These are phyloP conservation scores for Enteromius thamalakanensis DNA, from an alignment of 2,797 vertebrate species.

Conservation along the genomic window DNA sequence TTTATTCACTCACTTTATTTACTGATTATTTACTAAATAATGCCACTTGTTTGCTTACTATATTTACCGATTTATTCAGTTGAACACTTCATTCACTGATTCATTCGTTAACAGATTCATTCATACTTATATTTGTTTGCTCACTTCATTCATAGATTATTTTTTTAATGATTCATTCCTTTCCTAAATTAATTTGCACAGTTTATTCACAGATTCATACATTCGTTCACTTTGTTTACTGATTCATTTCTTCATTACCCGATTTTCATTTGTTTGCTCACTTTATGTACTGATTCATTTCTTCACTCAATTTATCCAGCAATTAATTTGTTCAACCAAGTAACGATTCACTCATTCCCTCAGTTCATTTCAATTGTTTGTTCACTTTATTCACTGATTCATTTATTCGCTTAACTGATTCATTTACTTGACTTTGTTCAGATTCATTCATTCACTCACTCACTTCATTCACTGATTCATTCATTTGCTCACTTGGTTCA, in stretches of 20 bases:
- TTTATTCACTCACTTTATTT: not conserved
- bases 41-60: fast-evolving
- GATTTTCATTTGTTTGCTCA: not conserved
- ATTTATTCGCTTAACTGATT: not conserved
- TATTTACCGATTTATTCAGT: not conserved
- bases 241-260: not conserved
- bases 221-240: fast-evolving
- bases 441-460: not conserved
- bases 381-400: not conserved
- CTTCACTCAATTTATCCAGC: not conserved
- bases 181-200: no score
- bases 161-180: no score
- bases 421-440: no score
- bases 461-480: not conserved
- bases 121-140: no score
- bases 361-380: not conserved
- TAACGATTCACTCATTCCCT: not conserved
- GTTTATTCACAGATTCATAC: not conserved
- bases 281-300: not conserved
- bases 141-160: not conserved
- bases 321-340: not conserved
- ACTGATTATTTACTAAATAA: no score
- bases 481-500: fast-evolving
- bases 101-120: not conserved
- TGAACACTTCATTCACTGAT: not conserved